phyloP scores from a whole-genome alignment of 2,797 vertebrate genomes.

The Gouania willdenowi region DNA sequence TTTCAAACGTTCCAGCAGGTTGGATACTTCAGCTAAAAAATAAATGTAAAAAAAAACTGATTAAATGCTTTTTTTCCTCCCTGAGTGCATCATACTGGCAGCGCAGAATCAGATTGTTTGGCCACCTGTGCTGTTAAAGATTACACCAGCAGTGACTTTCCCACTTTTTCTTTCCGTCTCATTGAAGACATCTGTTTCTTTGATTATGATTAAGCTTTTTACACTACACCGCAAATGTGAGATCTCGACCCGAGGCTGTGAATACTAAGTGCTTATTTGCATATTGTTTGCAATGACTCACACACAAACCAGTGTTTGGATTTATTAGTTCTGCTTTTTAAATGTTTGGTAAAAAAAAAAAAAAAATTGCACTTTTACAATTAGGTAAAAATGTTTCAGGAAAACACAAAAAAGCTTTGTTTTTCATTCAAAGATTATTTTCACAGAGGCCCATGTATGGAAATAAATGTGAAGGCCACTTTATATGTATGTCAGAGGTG shows the following conservation, averaged over 20 bases:
- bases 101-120: conserved; percentile 3
- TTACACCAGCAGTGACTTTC: conserved; percentile 7
- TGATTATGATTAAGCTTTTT: conserved; percentile 25
- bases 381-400: too few species aligned
- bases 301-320: conserved; percentile 2
- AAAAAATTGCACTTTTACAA: too few species aligned
- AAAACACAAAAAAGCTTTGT: too few species aligned
- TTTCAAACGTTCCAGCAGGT: too few species aligned
- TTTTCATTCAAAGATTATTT: too few species aligned
- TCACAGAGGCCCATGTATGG: too few species aligned
- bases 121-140: conserved; percentile 24
- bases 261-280: conserved; percentile 24
- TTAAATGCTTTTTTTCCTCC: conserved; percentile 1
- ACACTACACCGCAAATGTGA: conserved; percentile 23
- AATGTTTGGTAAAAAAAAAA: not conserved
- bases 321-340: conserved; percentile 8
- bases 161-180: conserved; percentile 18
- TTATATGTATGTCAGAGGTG: too few species aligned
- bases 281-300: conserved; percentile 28
- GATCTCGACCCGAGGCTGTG: conserved; percentile 21
- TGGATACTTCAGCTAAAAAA: too few species aligned
- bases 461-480: too few species aligned
- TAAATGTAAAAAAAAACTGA: too few species aligned
- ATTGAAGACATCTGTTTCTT: conserved; percentile 30
- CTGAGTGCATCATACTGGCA: conserved; percentile 1